phyloP scores from a whole-genome alignment of 2,888 invertebrate species.

The Harpagoxenus sublaevis region DNA sequence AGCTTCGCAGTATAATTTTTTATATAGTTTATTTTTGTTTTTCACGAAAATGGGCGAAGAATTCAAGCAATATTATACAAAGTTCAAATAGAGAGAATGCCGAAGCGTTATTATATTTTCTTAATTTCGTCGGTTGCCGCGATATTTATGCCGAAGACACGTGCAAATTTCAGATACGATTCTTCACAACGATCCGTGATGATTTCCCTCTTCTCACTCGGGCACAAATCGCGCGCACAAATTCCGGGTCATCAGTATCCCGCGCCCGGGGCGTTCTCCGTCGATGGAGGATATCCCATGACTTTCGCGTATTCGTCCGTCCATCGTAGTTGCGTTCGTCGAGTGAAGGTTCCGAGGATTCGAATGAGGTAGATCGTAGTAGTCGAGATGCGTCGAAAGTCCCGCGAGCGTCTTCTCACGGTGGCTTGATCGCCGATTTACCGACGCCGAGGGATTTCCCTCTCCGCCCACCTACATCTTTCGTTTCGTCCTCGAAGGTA shows the following conservation, averaged over 20 bases:
- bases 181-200: constrained; percentile 12
- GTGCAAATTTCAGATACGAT: constrained; percentile 9
- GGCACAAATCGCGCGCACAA: constrained; percentile 24
- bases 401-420: constrained; percentile 76
- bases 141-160: constrained; percentile 1
- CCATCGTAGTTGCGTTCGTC: constrained; percentile 41
- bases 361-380: constrained; percentile 37
- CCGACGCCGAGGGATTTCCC: constrained; percentile 43
- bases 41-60: neutral
- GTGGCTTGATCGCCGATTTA: constrained; percentile 63
- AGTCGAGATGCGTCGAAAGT: constrained; percentile 64
- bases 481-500: constrained; percentile 22
- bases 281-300: constrained; percentile 8
- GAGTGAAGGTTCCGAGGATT: constrained; percentile 34
- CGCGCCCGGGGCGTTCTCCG: constrained; percentile 22
- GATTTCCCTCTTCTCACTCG: constrained; percentile 19
- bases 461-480: constrained; percentile 29
- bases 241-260: constrained; percentile 30
- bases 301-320: constrained; percentile 33
- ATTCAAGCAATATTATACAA: neutral
- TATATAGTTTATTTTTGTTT: neutral
- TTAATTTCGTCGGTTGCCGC: neutral
- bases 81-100: neutral
- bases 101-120: neutral
- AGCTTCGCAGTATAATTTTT: neutral